A percentile compares a stretch with the other conserved stretches of the same genome.
These are phyloP conservation scores for Strongylocentrotus purpuratus DNA, from an alignment of 35 echinoderm and acorn worm genomes.

Conservation along the genomic window DNA sequence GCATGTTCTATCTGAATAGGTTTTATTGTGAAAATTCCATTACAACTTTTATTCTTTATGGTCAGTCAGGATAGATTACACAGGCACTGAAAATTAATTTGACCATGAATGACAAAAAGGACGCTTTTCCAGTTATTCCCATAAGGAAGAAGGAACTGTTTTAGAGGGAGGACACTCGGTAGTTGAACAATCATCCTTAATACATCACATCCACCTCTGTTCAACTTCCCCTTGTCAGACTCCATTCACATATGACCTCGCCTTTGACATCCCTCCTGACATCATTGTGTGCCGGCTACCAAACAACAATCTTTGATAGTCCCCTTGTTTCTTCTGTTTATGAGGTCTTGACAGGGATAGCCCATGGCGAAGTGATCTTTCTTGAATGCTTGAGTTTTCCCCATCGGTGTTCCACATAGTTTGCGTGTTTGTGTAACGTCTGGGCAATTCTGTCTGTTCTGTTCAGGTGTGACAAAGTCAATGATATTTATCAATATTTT, in stretches of 20 bases:
- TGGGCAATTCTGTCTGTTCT: background rate
- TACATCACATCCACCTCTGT: background rate
- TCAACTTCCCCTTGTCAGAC: background rate
- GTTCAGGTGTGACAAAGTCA: background rate
- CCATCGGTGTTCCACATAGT: background rate
- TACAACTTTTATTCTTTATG: background rate
- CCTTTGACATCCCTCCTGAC: background rate
- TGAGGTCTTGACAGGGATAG: background rate
- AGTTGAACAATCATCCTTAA: background rate
- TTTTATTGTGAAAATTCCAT: background rate
- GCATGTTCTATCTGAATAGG: background rate
- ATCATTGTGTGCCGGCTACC: background rate
- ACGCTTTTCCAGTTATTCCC: background rate
- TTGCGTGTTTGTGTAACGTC: background rate
- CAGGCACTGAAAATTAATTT: background rate
- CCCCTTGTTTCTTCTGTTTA: background rate
- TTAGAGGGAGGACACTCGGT: background rate
- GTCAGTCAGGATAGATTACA: background rate
- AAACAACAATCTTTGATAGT: constrained; percentile 13
- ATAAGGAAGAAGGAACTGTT: background rate
- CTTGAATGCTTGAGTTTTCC: constrained; percentile 17
- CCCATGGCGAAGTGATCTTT: background rate
- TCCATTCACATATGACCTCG: background rate
- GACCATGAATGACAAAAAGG: background rate
- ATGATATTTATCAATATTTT: background rate